Evolutionary conservation across 2,113 vertebrate genomes (phyloP), one percentile per base, ranked within the genome.

Genomic region (Rhinolophus sinicus): DNA sequence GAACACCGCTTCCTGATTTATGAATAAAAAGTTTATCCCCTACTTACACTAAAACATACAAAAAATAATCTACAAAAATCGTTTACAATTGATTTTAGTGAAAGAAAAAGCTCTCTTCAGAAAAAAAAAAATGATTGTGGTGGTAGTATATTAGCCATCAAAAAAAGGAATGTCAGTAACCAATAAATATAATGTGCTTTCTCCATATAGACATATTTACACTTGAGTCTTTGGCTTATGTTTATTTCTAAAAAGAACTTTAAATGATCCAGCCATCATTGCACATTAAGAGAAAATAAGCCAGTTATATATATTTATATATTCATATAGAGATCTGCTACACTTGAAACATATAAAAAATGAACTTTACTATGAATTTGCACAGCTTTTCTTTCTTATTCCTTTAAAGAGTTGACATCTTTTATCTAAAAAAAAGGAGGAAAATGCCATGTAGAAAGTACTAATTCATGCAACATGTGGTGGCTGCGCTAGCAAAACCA

Each of bases 131-230:
- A 98, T 97, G 99, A 98, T 98, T 98, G 98, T 99, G 99, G 98
- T 99, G 99, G 95, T 96, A 99, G 98, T 99, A 99, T 98, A 97
- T 98, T 97, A 99, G 98, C 99, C 99, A 99, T 99, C 98, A 98
- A 54, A 99, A 99, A 99, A 99, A 99, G 99, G 98, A 99, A 99
- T 99, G 99, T 99, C 99, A 99, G 99, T 99, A 99, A 99, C 99
- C 99, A 99, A 99, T 99, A 99, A 99, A 99, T 99, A 99, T 99
- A 99, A 99, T 99, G 99, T 99, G 99, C 99, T 99, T 99, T 99
- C 99, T 99, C 99, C 98, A 97, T 99, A 99, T 99, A 99, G 99
- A 99, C 99, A 99, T 99, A 99, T 99, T 99, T 99, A 99, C 99
- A 99, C 98, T 98, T 98, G 98, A 99, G 98, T 99, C 99, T 99